Evolutionary conservation across 2,113 vertebrate species (phyloP), one percentile per base, ranked within the genome.

Genomic region (Coptodon rendalli): DNA sequence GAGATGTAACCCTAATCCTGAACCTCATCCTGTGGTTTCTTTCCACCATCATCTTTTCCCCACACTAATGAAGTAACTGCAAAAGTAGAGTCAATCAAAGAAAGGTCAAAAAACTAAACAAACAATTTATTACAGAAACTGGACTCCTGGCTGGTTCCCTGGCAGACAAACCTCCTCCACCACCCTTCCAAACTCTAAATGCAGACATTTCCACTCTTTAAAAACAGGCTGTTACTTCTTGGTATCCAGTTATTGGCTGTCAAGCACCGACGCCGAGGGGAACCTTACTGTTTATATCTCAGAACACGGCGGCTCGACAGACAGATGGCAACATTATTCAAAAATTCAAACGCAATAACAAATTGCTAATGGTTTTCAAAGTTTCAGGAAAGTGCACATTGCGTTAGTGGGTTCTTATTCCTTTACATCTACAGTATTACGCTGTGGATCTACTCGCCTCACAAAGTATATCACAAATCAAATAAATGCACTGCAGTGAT

Each of bases 401-500:
- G 56, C 27, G 63, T 86, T 68, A 80, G 59, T 19, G 16, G 31
- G 57, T 86, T 86, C n/a, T 61, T 24, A 22, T 87, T 85, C 16
- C 43, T 34, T 12, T 66, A 61, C 36, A 24, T 12, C 38, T 14
- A 50, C 82, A 24, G 36, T 7, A 14, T 61, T 48, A 63, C 16
- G 71, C 3, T 45, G 57, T 9, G 52, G 57, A 83, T 78, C 48
- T 48, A 9, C 80, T 53, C 31, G n/a, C 19, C 86, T 88, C 71
- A 52, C 34, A 66, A 24, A 78, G 59, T 86, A 34, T 61, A 53
- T 50, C 81, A 83, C 85, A 90, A 86, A 91, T 88, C 50, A 86
- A 89, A 91, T 80, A 85, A 92, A 91, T 82, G 45, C 13, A 78
- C n/a, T 50, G 59, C 78, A 45, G 29, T 90, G 90, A 85, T 88